Evolutionary conservation across 1,140 invertebrate species (phyloP).

Genomic region (Drosophila burlai): DNA sequence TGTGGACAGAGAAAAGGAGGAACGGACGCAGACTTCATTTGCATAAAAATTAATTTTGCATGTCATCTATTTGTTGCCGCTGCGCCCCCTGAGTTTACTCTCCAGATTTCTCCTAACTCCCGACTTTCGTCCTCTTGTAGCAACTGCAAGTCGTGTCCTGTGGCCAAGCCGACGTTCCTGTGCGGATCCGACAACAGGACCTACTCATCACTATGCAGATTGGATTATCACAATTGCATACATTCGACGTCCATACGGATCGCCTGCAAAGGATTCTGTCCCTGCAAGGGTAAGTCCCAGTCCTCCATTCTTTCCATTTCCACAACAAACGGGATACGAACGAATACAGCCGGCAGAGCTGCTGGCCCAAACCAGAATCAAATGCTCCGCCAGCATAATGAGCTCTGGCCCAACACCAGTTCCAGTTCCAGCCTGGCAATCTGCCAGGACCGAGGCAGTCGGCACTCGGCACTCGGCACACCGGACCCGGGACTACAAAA

Average conservation of each 20-base stretch:
- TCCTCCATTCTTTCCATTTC: not conserved
- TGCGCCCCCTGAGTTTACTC: slow-evolving; percentile 52
- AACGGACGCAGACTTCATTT: slow-evolving; percentile 58
- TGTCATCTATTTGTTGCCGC: slow-evolving; percentile 75
- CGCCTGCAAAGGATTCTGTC: slow-evolving; percentile 95
- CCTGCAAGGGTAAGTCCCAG: slow-evolving; percentile 88
- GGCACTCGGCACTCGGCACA: not conserved
- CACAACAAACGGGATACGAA: slow-evolving; percentile 25
- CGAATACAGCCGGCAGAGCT: slow-evolving; percentile 13
- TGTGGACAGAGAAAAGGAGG: slow-evolving; percentile 5
- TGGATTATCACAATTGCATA: slow-evolving; percentile 97
- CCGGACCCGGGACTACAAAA: slow-evolving; percentile 38
- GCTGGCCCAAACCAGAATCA: slow-evolving; percentile 19
- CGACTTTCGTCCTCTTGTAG: slow-evolving; percentile 47
- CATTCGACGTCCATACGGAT: slow-evolving; percentile 91
- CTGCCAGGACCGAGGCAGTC: slow-evolving; percentile 35
- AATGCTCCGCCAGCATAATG: slow-evolving; percentile 60
- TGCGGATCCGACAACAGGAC: slow-evolving; percentile 96
- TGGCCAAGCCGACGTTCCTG: slow-evolving; percentile 92
- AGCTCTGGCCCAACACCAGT: slow-evolving; percentile 23
- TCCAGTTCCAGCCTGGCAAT: slow-evolving; percentile 46
- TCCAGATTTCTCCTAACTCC: slow-evolving; percentile 53
- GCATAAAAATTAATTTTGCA: slow-evolving; percentile 84
- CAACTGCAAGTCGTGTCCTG: slow-evolving; percentile 92
- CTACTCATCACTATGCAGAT: slow-evolving; percentile 95